A percentile compares a stretch with the other conserved stretches of the same genome.
Conservation (phyloP, 2,888 invertebrate species). For the Drosophila meridiana region DNA sequence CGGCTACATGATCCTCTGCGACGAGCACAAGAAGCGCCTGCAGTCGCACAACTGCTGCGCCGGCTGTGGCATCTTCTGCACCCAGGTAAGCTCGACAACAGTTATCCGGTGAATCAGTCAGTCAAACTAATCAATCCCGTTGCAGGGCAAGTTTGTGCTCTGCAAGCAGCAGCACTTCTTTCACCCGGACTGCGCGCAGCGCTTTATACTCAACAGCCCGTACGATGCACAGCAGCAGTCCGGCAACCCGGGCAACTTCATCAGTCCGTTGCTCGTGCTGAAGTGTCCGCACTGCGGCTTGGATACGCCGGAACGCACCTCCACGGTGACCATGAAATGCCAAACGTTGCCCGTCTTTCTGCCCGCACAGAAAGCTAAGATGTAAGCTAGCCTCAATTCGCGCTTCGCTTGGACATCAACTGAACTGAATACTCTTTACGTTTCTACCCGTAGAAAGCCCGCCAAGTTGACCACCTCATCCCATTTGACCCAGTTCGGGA, state of each 20-base stretch:
- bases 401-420: background rate
- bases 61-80: conserved; percentile 95
- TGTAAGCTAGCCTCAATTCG: conserved; percentile 63
- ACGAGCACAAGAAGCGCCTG: conserved; percentile 91
- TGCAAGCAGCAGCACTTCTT: conserved; percentile 93
- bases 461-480: conserved; percentile 82
- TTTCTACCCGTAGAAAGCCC: conserved; percentile 68
- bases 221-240: conserved; percentile 65
- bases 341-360: conserved; percentile 88
- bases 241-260: conserved; percentile 76
- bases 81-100: conserved; percentile 88
- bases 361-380: conserved; percentile 85
- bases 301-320: conserved; percentile 86
- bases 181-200: conserved; percentile 91
- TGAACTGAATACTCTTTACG: background rate
- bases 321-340: conserved; percentile 88
- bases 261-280: conserved; percentile 83
- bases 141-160: conserved; percentile 92
- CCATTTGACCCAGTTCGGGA: conserved; percentile 51
- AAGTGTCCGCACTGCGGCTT: conserved; percentile 91
- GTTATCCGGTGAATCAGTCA: background rate
- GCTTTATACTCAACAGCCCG: conserved; percentile 83
- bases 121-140: conserved; percentile 19
- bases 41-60: conserved; percentile 95
- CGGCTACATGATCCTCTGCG: conserved; percentile 92